A percentile compares a stretch with the other conserved stretches of the same genome.
Conservation (phyloP, 2,888 invertebrate genomes). For the Cheilosia urbana region DNA sequence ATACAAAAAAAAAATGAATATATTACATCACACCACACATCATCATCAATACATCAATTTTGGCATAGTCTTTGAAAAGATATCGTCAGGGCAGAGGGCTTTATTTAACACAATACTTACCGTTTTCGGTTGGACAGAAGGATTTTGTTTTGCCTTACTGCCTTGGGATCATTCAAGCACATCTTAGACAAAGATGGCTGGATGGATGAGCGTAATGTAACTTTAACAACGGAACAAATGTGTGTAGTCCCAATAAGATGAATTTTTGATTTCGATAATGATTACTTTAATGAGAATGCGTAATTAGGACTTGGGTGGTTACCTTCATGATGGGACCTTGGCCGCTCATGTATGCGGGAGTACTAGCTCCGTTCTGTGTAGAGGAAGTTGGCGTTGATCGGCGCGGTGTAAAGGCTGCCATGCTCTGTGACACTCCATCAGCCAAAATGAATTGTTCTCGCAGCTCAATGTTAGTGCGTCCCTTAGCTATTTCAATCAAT, state of each 20-base stretch:
- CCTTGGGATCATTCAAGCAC: conserved; percentile 42
- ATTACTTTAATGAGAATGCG: conserved; percentile 56
- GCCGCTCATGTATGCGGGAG: conserved; percentile 84
- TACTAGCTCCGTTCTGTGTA: conserved; percentile 85
- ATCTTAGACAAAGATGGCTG: neutral
- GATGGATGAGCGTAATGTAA: neutral
- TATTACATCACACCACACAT: conserved; percentile 69
- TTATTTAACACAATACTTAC: conserved; percentile 57
- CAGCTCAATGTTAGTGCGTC: conserved; percentile 99
- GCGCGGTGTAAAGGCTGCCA: conserved; percentile 99
- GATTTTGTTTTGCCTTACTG: neutral
- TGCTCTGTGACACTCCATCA: conserved; percentile 98
- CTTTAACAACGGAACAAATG: conserved; percentile 3
- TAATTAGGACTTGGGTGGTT: conserved; percentile 79
- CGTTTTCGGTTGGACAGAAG: conserved; percentile 50
- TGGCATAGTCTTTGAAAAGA: conserved; percentile 43
- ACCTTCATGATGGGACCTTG: conserved; percentile 99
- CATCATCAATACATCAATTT: conserved; percentile 69
- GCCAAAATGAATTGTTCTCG: conserved; percentile 99
- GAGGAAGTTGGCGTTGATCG: conserved; percentile 92
- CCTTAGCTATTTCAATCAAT: conserved; percentile 91
- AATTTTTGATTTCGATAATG: conserved; percentile 27
- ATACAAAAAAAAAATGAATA: conserved; percentile 29
- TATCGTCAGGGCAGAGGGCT: conserved; percentile 15
- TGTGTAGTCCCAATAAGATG: conserved; percentile 30